A percentile compares a stretch with the other conserved stretches of the same genome.
phyloP scores from a whole-genome alignment of 2,113 vertebrate species.

The Struthio camelus region DNA sequence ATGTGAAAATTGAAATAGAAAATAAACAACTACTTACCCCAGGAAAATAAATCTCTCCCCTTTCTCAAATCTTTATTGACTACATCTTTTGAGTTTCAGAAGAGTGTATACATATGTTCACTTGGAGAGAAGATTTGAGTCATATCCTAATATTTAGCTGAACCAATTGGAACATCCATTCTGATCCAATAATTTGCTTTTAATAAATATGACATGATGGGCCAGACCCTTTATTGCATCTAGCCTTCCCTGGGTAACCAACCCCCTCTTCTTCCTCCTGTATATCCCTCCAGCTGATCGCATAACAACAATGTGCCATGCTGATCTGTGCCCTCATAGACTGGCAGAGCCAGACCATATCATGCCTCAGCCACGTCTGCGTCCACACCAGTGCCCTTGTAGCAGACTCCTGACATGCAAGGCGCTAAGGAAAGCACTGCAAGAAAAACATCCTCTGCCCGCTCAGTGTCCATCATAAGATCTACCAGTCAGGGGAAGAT shows the following conservation, averaged over 20 bases:
- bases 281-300: neutral
- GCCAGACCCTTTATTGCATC: neutral
- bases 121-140: constrained; percentile 36
- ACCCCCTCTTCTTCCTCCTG: neutral
- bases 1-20: constrained; percentile 18
- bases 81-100: constrained; percentile 3
- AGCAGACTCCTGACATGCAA: neutral
- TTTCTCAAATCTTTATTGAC: neutral
- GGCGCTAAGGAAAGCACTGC: neutral
- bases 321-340: neutral
- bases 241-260: neutral
- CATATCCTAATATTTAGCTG: constrained; percentile 20
- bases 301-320: neutral
- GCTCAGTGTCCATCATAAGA: fast-evolving
- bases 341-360: neutral
- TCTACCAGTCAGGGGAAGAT: neutral
- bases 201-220: neutral
- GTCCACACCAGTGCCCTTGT: neutral
- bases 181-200: constrained; percentile 29
- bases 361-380: neutral
- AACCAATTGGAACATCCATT: neutral
- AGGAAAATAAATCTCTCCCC: neutral
- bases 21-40: constrained; percentile 29
- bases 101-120: constrained; percentile 19
- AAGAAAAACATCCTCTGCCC: neutral